Base-by-base conservation (phyloP, 1,140 invertebrate species). In the Drosophila ogumai region DNA sequence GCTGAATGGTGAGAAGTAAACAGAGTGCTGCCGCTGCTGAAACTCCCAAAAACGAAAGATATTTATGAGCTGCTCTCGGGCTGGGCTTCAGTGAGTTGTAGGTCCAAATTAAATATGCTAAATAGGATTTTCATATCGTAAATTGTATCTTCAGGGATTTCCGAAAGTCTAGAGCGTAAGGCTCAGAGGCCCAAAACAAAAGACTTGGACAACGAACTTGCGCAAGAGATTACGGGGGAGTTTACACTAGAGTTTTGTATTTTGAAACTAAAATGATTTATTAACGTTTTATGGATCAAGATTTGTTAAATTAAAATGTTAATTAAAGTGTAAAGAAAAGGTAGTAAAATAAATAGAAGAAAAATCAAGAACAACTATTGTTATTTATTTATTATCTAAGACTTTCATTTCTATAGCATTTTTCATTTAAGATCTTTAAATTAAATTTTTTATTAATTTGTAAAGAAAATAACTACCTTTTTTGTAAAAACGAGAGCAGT, bases 181-280 rank as follows among this genome's bases (percentile, higher is more conserved):
- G 31, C 49, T 64, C 38, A 52, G 44, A 15, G 15, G 52, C 32
- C 52, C 34, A 8, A 58, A 69, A 69, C 54, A 67, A 79, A 75
- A 68, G 80, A 84, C 77, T 77, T 65, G 43, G 69, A 63, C 31
- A 75, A 79, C 75, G 22, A 81, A 81, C 74, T 82, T 67, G 46
- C 17, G 17, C 47, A 47, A 63, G 19, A 10, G 15, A 1, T 43
- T 34, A 15, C 17, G 4, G 7, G 17, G 19, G 3, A 36, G 17
- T 2, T 54, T 28, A 19, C 17, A 5, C 12, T 12, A 13, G 3
- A 36, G 17, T 1, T 54, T 19, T 5, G 13, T 10, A 54, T 54
- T 54, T 22, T 34, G 12, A 36, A 54, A 36, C 19, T 9, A 10
- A 22, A 54, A 5, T 22, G 52, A 54, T 54, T 54, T 38, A 54